A percentile compares a stretch with the other conserved stretches of the same genome.
Evolutionary conservation across 2,797 vertebrate genomes (phyloP).

Genomic region (Merluccius polli): DNA sequence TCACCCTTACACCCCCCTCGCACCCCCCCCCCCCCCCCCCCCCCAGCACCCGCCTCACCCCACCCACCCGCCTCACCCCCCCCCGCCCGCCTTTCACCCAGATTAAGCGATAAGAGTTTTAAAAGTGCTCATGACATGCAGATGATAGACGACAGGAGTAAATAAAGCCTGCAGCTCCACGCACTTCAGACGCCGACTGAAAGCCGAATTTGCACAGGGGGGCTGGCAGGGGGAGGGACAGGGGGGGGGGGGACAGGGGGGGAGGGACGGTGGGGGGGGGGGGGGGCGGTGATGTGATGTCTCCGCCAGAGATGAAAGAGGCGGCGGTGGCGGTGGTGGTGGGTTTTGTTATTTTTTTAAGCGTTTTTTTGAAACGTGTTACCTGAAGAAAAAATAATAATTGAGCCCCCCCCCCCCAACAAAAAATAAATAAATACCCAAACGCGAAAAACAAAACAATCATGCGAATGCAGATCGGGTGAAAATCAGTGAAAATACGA

Average conservation of each 20-base stretch:
- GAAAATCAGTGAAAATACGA: not conserved
- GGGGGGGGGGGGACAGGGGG: too few relatives aligned
- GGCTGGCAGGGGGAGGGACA: not conserved
- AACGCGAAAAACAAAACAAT: too few relatives aligned
- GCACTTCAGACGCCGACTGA: not conserved
- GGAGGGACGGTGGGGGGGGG: not conserved
- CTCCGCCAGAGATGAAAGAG: too few relatives aligned
- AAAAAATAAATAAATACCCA: too few relatives aligned
- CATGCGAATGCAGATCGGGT: not conserved
- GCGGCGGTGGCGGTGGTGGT: not conserved
- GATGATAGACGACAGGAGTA: constrained; percentile 45
- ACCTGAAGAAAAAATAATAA: not conserved
- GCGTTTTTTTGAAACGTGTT: not conserved
- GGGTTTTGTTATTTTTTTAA: not conserved
- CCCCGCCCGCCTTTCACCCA: not conserved
- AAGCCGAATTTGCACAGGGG: not conserved
- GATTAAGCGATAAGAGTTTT: constrained; percentile 53
- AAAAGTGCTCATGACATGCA: constrained; percentile 45
- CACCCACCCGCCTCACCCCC: not conserved
- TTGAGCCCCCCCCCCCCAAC: too few relatives aligned
- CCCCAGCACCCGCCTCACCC: not conserved
- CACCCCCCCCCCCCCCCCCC: not conserved
- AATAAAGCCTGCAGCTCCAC: constrained; percentile 21
- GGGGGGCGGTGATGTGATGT: not conserved
- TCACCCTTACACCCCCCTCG: constrained; percentile 20